A percentile compares a stretch with the other conserved stretches of the same genome.
These are phyloP conservation scores for Caenorhabditis sp. DNA, from an alignment of 2,888 invertebrate genomes.

Conservation along the genomic window DNA sequence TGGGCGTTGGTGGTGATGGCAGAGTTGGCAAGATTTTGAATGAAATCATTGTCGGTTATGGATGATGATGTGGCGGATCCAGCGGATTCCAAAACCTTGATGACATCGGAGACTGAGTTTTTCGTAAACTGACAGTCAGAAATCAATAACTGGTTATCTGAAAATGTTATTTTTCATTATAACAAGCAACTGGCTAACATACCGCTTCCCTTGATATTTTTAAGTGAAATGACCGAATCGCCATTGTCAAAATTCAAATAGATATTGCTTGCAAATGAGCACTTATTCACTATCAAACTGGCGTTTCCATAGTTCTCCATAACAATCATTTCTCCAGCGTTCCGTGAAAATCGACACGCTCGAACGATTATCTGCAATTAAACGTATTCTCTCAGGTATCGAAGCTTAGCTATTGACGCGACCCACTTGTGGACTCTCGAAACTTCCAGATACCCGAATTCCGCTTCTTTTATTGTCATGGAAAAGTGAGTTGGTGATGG, in stretches of 20 bases:
- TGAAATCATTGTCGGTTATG: conserved; percentile 12
- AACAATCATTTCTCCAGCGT: conserved; percentile 43
- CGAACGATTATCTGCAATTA: conserved; percentile 43
- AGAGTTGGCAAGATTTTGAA: conserved; percentile 35
- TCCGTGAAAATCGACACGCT: conserved; percentile 48
- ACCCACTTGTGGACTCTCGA: conserved; percentile 23
- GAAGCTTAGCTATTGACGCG: no score
- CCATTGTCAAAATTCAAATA: conserved; percentile 44
- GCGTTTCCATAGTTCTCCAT: conserved; percentile 23
- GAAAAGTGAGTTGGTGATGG: conserved; percentile 32
- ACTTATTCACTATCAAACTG: conserved; percentile 19
- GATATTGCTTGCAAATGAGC: conserved; percentile 18
- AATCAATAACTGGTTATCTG: conserved; percentile 24
- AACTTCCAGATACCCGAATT: conserved; percentile 27
- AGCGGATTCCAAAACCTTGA: conserved; percentile 8
- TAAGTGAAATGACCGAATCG: conserved; percentile 35
- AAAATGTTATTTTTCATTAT: neutral
- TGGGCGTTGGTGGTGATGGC: conserved; percentile 15
- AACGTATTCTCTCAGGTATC: no score
- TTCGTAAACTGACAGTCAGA: conserved; percentile 20
- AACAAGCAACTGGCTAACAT: neutral
- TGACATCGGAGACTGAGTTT: conserved; percentile 34
- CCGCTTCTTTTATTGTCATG: conserved; percentile 57
- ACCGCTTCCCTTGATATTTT: conserved; percentile 25
- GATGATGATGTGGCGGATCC: neutral